Base-by-base conservation (phyloP, 2,888 invertebrate species). In the Lasioglossum pauxillum region DNA sequence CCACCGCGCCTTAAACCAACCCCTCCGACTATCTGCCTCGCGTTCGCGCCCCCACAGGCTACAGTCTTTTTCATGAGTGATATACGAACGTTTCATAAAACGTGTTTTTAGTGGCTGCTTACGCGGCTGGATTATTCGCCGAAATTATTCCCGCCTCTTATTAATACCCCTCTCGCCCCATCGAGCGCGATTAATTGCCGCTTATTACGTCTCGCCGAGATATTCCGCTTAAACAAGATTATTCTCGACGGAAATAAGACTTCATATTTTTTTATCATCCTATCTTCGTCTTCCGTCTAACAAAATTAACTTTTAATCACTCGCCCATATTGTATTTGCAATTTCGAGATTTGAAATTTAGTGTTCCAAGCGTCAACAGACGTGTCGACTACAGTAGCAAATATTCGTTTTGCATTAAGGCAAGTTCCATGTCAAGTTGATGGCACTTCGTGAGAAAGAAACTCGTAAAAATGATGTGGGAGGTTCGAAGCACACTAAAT, bases 1-100 rank as follows among this genome's bases (percentile, higher is more conserved):
- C 88, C 88, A n/a, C 53, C 53, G 89, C 91, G 86, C 88, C 90
- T 91, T 89, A 89, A 90, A 89, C 91, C 90, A 89, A 85, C 84
- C 86, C 75, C 77, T 74, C 23, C 35, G 69, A 83, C 84, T 80
- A 75, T 84, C 84, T 86, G 44, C 44, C 73, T 49, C 78, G 82
- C 69, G 83, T 84, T 82, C 75, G 75, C 80, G 69, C 81, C 35
- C 53, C 53, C 49, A 38, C 16, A 64, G 57, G 67, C 67, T 80
- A 77, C 76, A 73, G 88, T 84, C 84, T 86, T 84, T 73, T 80
- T 87, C 88, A 74, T 41, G 78, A 86, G 44, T 78, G 81, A 79
- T 82, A 76, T 14, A 80, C 71, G 53, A 27, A 67, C 10, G 3
- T 74, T 53, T 69, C 31, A n/a, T 64, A 46, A 85, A 79, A 83